Conservation (phyloP, 1,140 invertebrate species). For the Leptinotarsa texana region DNA sequence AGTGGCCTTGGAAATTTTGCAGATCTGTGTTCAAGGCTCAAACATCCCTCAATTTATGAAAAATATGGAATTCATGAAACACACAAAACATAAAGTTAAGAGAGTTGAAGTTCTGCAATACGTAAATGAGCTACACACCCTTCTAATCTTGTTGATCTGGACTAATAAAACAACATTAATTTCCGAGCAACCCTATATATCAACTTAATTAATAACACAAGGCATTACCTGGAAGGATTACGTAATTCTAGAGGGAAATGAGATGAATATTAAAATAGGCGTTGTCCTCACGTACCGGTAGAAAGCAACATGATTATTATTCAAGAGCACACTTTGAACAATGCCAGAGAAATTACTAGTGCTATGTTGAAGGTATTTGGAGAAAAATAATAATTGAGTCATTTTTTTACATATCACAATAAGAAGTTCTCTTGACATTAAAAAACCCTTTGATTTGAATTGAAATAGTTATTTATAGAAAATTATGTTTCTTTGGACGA, state of each 20-base stretch:
- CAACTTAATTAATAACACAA: not conserved
- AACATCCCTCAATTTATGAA: no score
- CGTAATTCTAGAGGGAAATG: conserved; percentile 14
- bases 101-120: not conserved
- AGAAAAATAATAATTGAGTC: no score
- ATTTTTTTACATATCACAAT: no score
- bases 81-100: no score
- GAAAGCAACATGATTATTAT: not conserved
- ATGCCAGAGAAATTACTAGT: not conserved
- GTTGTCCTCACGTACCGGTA: conserved; percentile 15
- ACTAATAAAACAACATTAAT: not conserved
- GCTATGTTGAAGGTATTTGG: no score
- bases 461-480: no score
- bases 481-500: no score
- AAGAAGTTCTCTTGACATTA: no score
- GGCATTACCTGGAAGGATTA: conserved; percentile 9
- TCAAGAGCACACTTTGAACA: not conserved
- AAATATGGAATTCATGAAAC: no score
- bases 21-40: no score
- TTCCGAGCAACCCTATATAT: not conserved
- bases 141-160: not conserved
- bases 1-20: no score
- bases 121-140: not conserved
- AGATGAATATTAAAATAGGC: conserved; percentile 16
- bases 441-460: no score